Conservation (phyloP, 2,113 vertebrate species). For the Xiphophorus couchianus region DNA sequence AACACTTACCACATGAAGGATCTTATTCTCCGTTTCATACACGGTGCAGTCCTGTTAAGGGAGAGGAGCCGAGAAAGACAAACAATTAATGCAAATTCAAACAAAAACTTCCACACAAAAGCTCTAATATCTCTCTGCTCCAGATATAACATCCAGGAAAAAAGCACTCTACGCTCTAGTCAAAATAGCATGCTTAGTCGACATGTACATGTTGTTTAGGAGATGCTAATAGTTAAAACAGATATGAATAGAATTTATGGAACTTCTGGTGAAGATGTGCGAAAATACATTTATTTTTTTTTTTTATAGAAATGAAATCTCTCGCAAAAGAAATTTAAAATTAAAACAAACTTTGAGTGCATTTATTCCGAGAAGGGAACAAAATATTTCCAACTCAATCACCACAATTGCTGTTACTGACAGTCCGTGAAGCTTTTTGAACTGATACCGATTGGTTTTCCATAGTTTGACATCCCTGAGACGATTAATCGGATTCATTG, state of each 20-base stretch:
- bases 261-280: neutral
- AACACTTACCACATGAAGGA: constrained; percentile 90
- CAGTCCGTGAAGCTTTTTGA: no score
- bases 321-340: neutral
- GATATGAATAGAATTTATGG: constrained; percentile 43
- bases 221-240: neutral
- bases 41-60: constrained; percentile 87
- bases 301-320: neutral
- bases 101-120: constrained; percentile 29
- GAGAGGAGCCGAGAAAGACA: constrained; percentile 19
- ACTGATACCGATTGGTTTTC: no score
- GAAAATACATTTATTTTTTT: neutral
- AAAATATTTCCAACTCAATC: neutral
- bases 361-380: neutral
- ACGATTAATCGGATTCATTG: no score
- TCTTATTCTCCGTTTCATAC: constrained; percentile 93
- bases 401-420: neutral
- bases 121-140: constrained; percentile 45
- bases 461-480: no score
- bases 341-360: neutral
- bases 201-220: neutral
- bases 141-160: constrained; percentile 29
- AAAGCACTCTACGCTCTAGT: constrained; percentile 7
- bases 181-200: constrained; percentile 11
- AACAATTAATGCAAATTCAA: constrained; percentile 31